A percentile compares a stretch with the other conserved stretches of the same genome.
Evolutionary conservation across 2,888 invertebrate species (phyloP).

Genomic region (Drosophila parthenogenetica): DNA sequence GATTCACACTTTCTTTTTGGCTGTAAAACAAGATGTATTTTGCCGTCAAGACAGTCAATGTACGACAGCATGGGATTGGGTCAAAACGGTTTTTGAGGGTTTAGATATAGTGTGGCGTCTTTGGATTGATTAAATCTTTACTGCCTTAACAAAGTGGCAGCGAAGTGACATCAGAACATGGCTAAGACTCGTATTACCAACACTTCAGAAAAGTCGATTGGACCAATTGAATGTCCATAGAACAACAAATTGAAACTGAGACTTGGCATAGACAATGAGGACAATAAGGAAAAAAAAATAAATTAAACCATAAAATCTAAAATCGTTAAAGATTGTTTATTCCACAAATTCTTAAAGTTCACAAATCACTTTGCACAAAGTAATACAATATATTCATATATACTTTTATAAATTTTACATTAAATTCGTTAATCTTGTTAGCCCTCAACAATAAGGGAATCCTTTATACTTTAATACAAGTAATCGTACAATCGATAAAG

Average conservation of each 20-base stretch:
- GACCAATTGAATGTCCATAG: conserved; percentile 34
- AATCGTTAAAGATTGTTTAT: not conserved
- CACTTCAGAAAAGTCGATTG: conserved; percentile 34
- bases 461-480: no score
- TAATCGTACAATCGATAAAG: no score
- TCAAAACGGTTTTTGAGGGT: conserved; percentile 35
- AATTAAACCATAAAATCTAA: not conserved
- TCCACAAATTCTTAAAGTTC: not conserved
- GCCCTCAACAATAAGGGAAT: no score
- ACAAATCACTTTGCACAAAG: no score
- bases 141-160: conserved; percentile 23
- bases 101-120: conserved; percentile 17
- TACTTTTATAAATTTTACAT: no score
- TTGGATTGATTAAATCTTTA: conserved; percentile 70
- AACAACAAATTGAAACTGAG: not conserved
- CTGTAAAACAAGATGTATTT: conserved; percentile 75
- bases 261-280: not conserved
- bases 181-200: conserved; percentile 36
- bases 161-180: conserved; percentile 53
- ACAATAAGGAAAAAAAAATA: not conserved
- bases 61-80: conserved; percentile 19
- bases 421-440: no score
- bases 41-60: conserved; percentile 11
- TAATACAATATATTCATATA: no score
- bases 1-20: conserved; percentile 82